Percentiles rank a stretch among this genome's conserved stretches.
Evolutionary conservation across 2,113 vertebrate species (phyloP).

Genomic region (Chroicocephalus ridibundus): DNA sequence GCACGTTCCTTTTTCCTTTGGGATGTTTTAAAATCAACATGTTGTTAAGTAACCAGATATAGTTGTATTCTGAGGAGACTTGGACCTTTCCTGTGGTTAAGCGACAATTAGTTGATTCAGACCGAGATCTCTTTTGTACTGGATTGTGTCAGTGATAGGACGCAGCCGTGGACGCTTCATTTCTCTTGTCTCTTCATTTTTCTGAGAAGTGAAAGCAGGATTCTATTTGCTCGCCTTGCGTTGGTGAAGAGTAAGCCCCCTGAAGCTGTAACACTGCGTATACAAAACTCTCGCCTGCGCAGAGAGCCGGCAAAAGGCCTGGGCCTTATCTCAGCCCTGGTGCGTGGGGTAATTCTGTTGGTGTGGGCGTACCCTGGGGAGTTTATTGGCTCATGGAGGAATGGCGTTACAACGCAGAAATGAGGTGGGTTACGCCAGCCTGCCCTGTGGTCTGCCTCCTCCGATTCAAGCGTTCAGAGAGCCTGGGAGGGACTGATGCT

Average conservation of each 20-base stretch:
- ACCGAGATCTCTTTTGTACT: not conserved
- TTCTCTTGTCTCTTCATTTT: not conserved
- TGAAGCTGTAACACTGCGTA: not conserved
- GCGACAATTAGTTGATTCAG: not conserved
- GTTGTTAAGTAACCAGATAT: not conserved
- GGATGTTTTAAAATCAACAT: not conserved
- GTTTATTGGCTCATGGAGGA: not conserved
- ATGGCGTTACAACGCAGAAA: not conserved
- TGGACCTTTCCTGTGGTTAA: not conserved
- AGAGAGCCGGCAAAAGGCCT: not conserved
- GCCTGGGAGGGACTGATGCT: not conserved
- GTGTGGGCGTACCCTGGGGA: too few species aligned
- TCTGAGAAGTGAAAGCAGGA: not conserved
- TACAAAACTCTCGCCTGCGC: not conserved
- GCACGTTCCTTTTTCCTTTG: not conserved
- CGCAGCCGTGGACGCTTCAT: not conserved
- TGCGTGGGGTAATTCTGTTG: fast-evolving
- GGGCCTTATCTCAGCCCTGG: not conserved
- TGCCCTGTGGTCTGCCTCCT: not conserved
- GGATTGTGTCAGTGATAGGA: not conserved
- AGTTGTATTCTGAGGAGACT: not conserved
- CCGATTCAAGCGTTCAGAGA: not conserved
- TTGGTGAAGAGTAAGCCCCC: not conserved
- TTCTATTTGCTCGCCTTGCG: not conserved
- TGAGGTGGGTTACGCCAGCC: not conserved